A percentile compares a stretch with the other conserved stretches of the same genome.
These are phyloP conservation scores for Phrynocephalus vlangalii DNA, from an alignment of 2,797 vertebrate genomes.

Conservation along the genomic window DNA sequence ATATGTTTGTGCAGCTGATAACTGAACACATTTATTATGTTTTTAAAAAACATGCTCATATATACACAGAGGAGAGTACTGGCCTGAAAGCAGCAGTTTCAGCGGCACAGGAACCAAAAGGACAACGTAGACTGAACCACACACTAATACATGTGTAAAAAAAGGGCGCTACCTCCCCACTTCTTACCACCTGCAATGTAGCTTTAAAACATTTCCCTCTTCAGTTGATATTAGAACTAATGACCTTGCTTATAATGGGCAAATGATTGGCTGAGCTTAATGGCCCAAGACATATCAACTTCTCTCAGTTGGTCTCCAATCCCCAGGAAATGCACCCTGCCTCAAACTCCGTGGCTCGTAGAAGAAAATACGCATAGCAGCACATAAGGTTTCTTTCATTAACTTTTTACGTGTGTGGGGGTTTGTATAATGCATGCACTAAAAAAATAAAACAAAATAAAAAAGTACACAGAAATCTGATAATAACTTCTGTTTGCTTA, in stretches of 20 bases:
- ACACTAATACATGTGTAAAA: neutral
- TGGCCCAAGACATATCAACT: slow-evolving; percentile 49
- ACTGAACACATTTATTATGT: neutral
- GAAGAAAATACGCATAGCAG: slow-evolving; percentile 54
- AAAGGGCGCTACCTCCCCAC: neutral
- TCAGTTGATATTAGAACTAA: slow-evolving; percentile 42
- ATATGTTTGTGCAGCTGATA: neutral
- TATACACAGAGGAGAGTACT: no score
- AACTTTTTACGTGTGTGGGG: slow-evolving; percentile 38
- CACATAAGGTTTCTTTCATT: slow-evolving; percentile 66
- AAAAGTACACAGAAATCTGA: slow-evolving; percentile 19
- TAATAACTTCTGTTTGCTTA: slow-evolving; percentile 48
- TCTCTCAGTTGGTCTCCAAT: slow-evolving; percentile 69
- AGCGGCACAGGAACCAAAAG: neutral
- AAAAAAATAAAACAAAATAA: slow-evolving; percentile 59
- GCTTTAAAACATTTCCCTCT: neutral
- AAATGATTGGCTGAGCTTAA: slow-evolving; percentile 60
- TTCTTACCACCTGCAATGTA: slow-evolving; percentile 15
- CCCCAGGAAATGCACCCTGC: slow-evolving; percentile 65
- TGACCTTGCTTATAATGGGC: slow-evolving; percentile 12
- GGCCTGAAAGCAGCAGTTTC: neutral
- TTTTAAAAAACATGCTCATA: neutral
- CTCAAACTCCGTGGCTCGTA: slow-evolving; percentile 61
- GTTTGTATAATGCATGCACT: slow-evolving; percentile 38
- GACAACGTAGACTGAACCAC: neutral